phyloP scores from a whole-genome alignment of 2,113 vertebrate genomes.

The Mungos mungo region DNA sequence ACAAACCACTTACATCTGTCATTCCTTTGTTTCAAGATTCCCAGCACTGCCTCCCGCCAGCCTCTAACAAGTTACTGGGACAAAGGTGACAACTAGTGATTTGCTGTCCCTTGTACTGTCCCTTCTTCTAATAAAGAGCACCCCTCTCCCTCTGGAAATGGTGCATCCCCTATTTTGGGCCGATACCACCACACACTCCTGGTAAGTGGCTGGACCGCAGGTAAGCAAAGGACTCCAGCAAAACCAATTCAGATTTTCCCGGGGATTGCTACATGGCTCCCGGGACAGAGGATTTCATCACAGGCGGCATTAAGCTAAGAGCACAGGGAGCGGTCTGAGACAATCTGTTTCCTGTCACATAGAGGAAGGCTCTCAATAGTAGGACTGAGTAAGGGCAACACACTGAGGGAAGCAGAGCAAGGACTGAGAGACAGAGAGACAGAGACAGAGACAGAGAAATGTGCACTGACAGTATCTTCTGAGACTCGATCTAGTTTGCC shows the following conservation, averaged over 20 bases:
- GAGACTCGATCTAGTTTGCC: conserved; percentile 1
- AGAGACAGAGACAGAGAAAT: neutral
- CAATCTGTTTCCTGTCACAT: neutral
- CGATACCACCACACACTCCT: too few relatives aligned
- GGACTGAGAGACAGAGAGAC: neutral
- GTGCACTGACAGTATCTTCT: neutral
- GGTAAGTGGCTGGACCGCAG: neutral
- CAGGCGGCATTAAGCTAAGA: neutral
- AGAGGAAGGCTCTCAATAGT: neutral
- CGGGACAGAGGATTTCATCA: neutral
- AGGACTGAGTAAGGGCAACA: neutral
- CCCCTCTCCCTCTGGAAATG: neutral
- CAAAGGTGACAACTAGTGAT: neutral
- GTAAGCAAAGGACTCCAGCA: neutral
- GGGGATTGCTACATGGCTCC: neutral
- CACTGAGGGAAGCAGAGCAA: neutral
- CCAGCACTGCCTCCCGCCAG: neutral
- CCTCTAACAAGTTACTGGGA: neutral
- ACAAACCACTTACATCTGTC: neutral
- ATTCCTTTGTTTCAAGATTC: neutral
- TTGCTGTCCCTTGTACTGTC: neutral
- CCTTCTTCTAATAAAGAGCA: neutral
- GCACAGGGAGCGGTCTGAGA: neutral
- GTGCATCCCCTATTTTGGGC: neutral
- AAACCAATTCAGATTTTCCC: neutral